A percentile compares a stretch with the other conserved stretches of the same genome.
These are phyloP conservation scores for Ceratosolen solmsi DNA, from an alignment of 1,140 invertebrate species.

Conservation along the genomic window DNA sequence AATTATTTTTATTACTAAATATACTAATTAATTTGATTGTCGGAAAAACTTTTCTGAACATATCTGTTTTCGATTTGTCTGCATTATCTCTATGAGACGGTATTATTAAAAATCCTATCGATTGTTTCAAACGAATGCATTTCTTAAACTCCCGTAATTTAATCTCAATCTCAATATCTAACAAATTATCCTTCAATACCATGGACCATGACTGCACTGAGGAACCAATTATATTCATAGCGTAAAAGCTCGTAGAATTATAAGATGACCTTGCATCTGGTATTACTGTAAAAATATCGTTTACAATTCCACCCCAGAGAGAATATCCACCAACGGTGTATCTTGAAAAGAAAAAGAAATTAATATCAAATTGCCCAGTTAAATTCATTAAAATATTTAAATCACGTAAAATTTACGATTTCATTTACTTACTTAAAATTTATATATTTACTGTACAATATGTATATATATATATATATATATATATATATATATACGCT, in stretches of 20 bases:
- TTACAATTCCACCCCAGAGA: constrained; percentile 35
- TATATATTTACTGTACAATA: too few species aligned
- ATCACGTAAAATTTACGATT: too few species aligned
- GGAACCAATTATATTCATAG: constrained; percentile 27
- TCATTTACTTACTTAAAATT: too few species aligned
- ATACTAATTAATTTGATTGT: constrained; percentile 12
- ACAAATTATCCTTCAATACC: constrained; percentile 5
- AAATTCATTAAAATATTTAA: too few species aligned
- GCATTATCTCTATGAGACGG: neutral
- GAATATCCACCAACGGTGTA: constrained; percentile 21
- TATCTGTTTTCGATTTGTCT: neutral
- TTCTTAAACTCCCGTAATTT: constrained; percentile 25
- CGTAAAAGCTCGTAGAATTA: constrained; percentile 37
- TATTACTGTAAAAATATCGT: constrained; percentile 38
- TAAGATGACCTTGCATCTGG: neutral
- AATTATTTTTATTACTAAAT: constrained; percentile 27
- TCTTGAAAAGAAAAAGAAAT: neutral
- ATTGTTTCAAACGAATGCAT: neutral
- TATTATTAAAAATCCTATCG: constrained; percentile 31
- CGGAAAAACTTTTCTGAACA: constrained; percentile 35
- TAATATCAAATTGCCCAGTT: neutral
- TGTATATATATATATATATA: too few species aligned
- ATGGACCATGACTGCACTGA: constrained; percentile 40
- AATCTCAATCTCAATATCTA: constrained; percentile 6
- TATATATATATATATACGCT: too few species aligned